These are phyloP conservation scores for Drosophila antonietae DNA, from an alignment of 2,888 invertebrate species.

Conservation along the genomic window DNA sequence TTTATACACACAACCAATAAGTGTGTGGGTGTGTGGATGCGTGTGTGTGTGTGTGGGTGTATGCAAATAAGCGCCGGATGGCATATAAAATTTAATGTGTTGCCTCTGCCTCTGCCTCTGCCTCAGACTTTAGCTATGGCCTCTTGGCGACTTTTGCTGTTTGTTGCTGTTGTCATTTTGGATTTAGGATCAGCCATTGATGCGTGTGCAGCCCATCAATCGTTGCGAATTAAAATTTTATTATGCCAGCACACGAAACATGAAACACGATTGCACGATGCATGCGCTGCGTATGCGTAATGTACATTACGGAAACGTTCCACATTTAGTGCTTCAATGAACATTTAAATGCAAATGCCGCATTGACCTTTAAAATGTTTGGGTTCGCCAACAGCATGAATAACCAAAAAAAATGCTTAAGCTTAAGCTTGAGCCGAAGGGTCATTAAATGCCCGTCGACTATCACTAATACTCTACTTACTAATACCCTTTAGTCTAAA, in stretches of 20 bases:
- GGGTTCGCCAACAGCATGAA: conserved; percentile 13
- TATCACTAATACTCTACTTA: conserved; percentile 1
- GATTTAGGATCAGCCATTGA: conserved; percentile 33
- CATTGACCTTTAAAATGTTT: conserved; percentile 2
- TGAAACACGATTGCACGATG: conserved; percentile 4
- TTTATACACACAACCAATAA: conserved; percentile 13
- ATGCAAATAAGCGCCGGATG: conserved; percentile 65
- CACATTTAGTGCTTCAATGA: conserved; percentile 23
- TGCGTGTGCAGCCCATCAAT: conserved; percentile 61
- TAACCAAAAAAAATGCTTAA: not conserved
- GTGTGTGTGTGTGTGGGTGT: conserved; percentile 26
- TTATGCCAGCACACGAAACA: conserved; percentile 37
- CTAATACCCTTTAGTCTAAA: conserved; percentile 1
- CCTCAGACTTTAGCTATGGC: not conserved
- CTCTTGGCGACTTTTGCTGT: conserved; percentile 12
- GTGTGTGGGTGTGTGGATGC: conserved; percentile 7
- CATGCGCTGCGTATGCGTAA: conserved; percentile 35
- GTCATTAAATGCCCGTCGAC: conserved; percentile 30
- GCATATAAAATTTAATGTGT: conserved; percentile 56
- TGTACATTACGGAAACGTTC: conserved; percentile 6
- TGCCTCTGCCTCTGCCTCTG: conserved; percentile 35
- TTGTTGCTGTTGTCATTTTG: conserved; percentile 24
- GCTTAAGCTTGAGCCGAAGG: conserved; percentile 5
- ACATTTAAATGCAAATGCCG: conserved; percentile 61
- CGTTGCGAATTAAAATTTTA: conserved; percentile 77